Evolutionary conservation across 2,113 vertebrate genomes (phyloP).

Genomic region (Sylvia atricapilla): DNA sequence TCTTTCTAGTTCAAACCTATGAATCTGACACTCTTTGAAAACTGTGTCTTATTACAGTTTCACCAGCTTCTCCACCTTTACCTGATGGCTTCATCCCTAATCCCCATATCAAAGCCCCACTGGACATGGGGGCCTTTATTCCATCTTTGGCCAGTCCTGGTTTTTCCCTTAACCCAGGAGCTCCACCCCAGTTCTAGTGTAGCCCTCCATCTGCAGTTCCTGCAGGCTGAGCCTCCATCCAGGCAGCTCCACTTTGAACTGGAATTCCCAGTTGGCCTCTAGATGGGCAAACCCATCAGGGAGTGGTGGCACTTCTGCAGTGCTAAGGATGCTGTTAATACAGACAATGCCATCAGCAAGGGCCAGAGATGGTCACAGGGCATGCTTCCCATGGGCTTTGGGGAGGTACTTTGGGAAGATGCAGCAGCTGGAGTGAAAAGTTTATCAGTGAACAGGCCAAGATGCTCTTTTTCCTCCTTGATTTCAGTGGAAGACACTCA

Average conservation of each 20-base stretch:
- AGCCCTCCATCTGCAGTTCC: not conserved
- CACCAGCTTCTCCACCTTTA: not conserved
- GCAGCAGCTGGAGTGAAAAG: not conserved
- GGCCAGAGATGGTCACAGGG: not conserved
- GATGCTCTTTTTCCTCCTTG: not conserved
- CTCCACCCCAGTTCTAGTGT: not conserved
- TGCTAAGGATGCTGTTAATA: not conserved
- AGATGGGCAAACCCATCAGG: too few relatives aligned
- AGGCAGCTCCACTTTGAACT: not conserved
- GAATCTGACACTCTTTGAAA: not conserved
- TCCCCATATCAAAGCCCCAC: not conserved
- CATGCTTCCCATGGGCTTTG: not conserved
- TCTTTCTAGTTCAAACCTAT: not conserved
- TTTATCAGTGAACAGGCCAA: not conserved
- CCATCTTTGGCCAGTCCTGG: not conserved
- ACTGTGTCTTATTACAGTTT: not conserved
- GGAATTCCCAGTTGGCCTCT: not conserved
- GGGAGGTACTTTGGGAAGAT: not conserved
- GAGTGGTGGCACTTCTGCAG: not conserved
- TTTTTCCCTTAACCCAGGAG: not conserved
- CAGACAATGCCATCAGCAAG: accelerated
- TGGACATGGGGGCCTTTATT: accelerated
- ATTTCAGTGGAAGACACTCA: not conserved
- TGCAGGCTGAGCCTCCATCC: not conserved
- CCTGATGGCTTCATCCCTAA: not conserved